These are phyloP conservation scores for Azemiops feae DNA, from an alignment of 2,113 vertebrate species.

Conservation along the genomic window DNA sequence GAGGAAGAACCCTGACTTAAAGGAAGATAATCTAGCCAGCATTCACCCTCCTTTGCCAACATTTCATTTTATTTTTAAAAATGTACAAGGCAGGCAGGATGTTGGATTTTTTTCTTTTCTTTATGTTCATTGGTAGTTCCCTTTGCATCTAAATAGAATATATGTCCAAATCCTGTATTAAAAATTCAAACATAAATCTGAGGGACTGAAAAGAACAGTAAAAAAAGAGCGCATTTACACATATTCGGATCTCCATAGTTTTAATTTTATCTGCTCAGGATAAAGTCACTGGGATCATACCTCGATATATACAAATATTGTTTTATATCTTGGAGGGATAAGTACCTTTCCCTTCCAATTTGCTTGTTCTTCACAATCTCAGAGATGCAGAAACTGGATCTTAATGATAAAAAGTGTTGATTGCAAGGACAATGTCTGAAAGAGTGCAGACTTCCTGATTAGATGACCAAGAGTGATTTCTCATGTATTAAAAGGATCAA, in stretches of 20 bases:
- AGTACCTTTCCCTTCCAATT: neutral
- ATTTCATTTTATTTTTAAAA: neutral
- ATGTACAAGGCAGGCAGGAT: neutral
- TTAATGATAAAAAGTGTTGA: neutral
- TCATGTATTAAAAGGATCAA: too few species aligned
- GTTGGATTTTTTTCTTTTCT: neutral
- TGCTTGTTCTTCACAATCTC: neutral
- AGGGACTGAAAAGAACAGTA: neutral
- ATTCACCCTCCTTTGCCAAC: neutral
- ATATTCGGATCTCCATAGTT: neutral
- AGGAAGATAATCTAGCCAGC: neutral
- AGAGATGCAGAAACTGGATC: neutral
- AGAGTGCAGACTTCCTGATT: neutral
- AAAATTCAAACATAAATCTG: neutral
- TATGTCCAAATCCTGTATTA: neutral
- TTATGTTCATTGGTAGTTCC: neutral
- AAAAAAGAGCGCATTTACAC: neutral
- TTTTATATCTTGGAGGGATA: neutral
- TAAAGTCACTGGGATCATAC: neutral
- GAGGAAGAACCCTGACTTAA: neutral
- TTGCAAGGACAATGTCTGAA: neutral
- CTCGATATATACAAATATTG: neutral
- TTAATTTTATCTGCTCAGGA: neutral
- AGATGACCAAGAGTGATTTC: too few species aligned
- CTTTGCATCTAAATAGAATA: neutral